Evolutionary conservation across 2,113 vertebrate genomes (phyloP), one percentile per base, ranked within the genome.

Genomic region (Prunella fulvescens): DNA sequence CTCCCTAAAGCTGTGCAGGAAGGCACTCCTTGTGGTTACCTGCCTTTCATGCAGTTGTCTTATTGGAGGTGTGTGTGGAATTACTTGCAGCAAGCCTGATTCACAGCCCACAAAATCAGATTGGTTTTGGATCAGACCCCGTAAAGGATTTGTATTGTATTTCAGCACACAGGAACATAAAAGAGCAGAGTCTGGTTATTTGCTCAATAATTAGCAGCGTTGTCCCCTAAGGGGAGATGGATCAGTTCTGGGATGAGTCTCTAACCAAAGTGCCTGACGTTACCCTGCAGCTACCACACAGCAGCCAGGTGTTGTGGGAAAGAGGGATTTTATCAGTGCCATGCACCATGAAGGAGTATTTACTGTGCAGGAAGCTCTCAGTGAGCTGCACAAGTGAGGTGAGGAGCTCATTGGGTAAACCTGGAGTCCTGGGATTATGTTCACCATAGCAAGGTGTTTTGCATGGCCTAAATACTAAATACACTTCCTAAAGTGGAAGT

Each of bases 331-430:
- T 97, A 95, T 95, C 92, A 92, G 94, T 4, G 5, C 66, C 89
- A 3, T n/a, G 57, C 60, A 39, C 79, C 19, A 44, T 84, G 95
- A 90, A 94, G 92, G 96, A 97, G 94, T 91, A 67, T 96, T 97
- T 96, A 92, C 79, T 92, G 87, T 86, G 90, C 97, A 88, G 95
- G 71, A 86, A 51, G 61, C 84, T 96, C 97, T 83, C 81, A 61
- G 76, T 61, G 58, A 80, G 69, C 95, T 71, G 7, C 3, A 7
- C 69, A 70, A 5, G 6, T 78, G 87, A 94, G 56, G 69, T 19
- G 51, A 56, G 19, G 80, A 87, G 48, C 1, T 2, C 17, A 2
- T 65, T 58, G 47, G 70, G 78, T 26, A 35, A 56, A 67, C 2
- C 1, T 12, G 5, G 23, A 80, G 67, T 50, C 58, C 53, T 61